Conservation (phyloP, 2,113 vertebrate genomes). For the Elephas maximus region DNA sequence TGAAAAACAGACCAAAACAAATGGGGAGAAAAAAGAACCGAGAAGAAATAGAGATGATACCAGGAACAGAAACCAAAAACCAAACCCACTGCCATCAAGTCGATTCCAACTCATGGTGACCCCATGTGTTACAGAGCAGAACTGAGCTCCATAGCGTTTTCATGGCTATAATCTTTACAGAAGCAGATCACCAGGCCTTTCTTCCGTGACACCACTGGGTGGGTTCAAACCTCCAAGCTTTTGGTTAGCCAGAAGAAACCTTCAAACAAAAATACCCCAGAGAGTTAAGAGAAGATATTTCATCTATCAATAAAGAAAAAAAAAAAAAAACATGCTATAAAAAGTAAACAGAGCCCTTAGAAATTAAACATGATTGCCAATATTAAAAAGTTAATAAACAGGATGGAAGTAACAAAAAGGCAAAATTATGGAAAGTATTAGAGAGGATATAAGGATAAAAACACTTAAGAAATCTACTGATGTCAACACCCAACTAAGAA, state of each 20-base stretch:
- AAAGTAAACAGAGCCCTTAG: not conserved
- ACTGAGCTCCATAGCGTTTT: not conserved
- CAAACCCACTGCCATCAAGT: not conserved
- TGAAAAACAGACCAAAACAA: not conserved
- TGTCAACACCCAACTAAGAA: not conserved
- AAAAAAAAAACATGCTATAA: not conserved
- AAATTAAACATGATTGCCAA: conserved; percentile 37
- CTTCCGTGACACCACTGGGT: not conserved
- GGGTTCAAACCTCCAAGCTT: not conserved
- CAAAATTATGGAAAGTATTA: conserved; percentile 22
- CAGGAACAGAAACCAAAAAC: not conserved
- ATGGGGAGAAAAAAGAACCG: not conserved
- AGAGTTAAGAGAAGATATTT: conserved; percentile 20
- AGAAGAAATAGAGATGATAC: not conserved
- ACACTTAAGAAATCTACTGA: not conserved
- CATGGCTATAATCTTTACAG: not conserved
- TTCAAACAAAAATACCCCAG: conserved; percentile 27
- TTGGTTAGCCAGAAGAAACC: not conserved
- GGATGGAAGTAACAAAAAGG: conserved; percentile 23
- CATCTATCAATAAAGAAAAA: not conserved
- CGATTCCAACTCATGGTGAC: not conserved
- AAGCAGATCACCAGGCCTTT: not conserved
- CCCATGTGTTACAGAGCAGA: not conserved
- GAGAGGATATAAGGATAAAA: not conserved
- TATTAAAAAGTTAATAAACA: not conserved